Conservation (phyloP, 2,888 invertebrate species). For the Phyto melanocephala region DNA sequence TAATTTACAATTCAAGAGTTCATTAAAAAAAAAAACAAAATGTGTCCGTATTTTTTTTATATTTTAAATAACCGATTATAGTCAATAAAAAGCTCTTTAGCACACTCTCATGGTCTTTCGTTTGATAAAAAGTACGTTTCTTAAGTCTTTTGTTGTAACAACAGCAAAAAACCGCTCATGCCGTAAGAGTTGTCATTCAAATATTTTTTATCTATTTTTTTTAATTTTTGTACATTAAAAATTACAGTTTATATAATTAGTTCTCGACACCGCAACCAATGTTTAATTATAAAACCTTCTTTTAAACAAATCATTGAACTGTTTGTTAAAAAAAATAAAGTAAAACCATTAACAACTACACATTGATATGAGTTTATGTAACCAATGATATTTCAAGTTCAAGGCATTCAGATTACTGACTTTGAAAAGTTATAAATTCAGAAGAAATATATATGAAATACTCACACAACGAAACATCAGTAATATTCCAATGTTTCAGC, state of each 20-base stretch:
- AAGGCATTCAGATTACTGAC: constrained; percentile 6
- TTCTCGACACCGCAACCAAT: background rate
- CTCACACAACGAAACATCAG: background rate
- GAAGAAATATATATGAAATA: background rate
- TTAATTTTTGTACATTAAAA: background rate
- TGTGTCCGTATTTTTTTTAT: too few relatives aligned
- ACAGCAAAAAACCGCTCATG: background rate
- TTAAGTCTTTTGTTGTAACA: constrained; percentile 37
- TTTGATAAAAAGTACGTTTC: background rate
- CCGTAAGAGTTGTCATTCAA: background rate
- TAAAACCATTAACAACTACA: background rate
- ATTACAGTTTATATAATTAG: background rate
- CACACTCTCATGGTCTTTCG: background rate
- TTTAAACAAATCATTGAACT: background rate
- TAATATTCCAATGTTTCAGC: background rate
- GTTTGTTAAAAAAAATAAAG: background rate
- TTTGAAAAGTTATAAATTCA: background rate
- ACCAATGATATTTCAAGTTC: constrained; percentile 41
- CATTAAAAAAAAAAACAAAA: too few relatives aligned
- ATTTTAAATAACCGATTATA: background rate
- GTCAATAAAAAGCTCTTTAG: background rate
- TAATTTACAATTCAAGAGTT: too few relatives aligned
- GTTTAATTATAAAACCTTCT: background rate
- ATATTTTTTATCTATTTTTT: background rate
- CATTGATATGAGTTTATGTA: constrained; percentile 4